These are phyloP conservation scores for Agrypnus murinus DNA, from an alignment of 2,888 invertebrate genomes.

Conservation along the genomic window DNA sequence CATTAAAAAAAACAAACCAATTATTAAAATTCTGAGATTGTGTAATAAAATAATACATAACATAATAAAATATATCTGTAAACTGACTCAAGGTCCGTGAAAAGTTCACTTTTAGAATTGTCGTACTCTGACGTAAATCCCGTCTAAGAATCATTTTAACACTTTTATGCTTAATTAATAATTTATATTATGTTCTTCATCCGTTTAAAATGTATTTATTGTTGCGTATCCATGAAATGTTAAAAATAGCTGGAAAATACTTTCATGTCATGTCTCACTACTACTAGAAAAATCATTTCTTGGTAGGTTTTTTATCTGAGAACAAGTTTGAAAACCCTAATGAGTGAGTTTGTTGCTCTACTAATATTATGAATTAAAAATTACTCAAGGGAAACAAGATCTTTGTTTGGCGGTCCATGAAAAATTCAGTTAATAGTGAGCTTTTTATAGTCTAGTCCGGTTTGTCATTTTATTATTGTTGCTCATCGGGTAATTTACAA, in stretches of 20 bases:
- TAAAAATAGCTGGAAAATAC: too few species aligned
- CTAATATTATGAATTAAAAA: background rate
- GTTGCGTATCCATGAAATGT: too few species aligned
- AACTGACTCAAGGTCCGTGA: slow-evolving; percentile 13
- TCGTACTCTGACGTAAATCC: slow-evolving; percentile 2
- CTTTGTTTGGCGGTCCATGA: background rate
- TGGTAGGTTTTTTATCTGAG: too few species aligned
- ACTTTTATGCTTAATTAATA: background rate
- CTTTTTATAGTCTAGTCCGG: background rate
- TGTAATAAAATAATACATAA: background rate
- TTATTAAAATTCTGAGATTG: slow-evolving; percentile 21
- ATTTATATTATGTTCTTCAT: too few species aligned
- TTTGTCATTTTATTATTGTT: slow-evolving; percentile 5
- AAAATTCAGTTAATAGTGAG: slow-evolving; percentile 7
- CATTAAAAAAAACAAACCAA: slow-evolving; percentile 6
- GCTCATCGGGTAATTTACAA: background rate
- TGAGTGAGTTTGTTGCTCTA: background rate
- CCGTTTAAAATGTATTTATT: too few species aligned
- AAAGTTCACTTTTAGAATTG: background rate
- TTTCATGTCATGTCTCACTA: too few species aligned
- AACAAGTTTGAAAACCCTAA: background rate
- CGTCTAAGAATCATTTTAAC: slow-evolving; percentile 1
- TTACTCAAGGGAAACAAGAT: slow-evolving; percentile 15
- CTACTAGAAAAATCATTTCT: too few species aligned
- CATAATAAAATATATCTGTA: background rate